Conservation (phyloP, 2,888 invertebrate genomes). For the Opisthograptis luteolata region DNA sequence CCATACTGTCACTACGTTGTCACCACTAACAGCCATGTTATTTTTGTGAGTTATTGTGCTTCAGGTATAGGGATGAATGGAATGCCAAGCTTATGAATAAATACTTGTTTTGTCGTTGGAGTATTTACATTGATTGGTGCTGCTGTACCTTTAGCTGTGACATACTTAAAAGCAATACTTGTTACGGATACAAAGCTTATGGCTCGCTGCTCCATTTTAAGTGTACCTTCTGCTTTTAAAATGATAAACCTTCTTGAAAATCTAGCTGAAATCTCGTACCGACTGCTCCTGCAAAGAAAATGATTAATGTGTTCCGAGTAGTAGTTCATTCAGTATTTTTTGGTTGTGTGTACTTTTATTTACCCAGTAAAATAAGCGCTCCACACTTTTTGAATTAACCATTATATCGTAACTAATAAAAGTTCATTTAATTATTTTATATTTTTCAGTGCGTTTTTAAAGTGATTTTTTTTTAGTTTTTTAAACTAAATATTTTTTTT, state of each 20-base stretch:
- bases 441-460: too few relatives aligned
- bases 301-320: conserved; percentile 12
- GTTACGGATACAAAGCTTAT: too few relatives aligned
- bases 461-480: too few relatives aligned
- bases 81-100: conserved; percentile 37
- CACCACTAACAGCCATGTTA: conserved; percentile 36
- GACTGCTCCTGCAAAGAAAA: conserved; percentile 14
- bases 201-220: conserved; percentile 4
- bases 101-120: conserved; percentile 27
- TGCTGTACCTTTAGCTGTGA: background rate
- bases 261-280: conserved; percentile 13
- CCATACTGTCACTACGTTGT: conserved; percentile 7
- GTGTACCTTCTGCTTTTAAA: conserved; percentile 11
- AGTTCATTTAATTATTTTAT: too few relatives aligned
- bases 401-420: too few relatives aligned
- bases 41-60: conserved; percentile 36
- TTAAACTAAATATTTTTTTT: too few relatives aligned
- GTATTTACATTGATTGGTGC: conserved; percentile 33
- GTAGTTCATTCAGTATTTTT: too few relatives aligned
- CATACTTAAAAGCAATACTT: too few relatives aligned
- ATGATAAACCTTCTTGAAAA: conserved; percentile 18
- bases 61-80: conserved; percentile 28
- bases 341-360: too few relatives aligned
- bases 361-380: too few relatives aligned
- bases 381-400: too few relatives aligned